phyloP scores from a whole-genome alignment of 2,113 vertebrate species.

The Callospermophilus lateralis region DNA sequence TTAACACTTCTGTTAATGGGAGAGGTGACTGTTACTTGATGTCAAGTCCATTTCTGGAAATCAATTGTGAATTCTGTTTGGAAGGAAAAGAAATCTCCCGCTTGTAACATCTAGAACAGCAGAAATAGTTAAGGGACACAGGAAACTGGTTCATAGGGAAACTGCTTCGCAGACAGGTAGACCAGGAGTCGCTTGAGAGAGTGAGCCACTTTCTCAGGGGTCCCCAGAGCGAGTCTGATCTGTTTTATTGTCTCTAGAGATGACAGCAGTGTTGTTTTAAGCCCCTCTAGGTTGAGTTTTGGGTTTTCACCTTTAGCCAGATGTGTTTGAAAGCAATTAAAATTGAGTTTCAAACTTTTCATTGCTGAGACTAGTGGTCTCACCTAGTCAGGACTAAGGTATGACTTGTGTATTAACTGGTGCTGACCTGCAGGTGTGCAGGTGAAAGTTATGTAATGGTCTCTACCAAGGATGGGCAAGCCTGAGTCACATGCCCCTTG shows the following conservation, averaged over 20 bases:
- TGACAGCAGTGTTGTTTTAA: background rate
- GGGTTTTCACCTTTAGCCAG: background rate
- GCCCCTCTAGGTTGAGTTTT: background rate
- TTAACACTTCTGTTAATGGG: background rate
- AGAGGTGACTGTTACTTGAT: background rate
- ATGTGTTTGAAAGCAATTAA: background rate
- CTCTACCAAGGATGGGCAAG: background rate
- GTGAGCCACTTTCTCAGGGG: background rate
- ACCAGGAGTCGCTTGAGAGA: background rate
- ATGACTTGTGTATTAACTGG: background rate
- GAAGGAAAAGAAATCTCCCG: background rate
- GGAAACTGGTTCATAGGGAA: background rate
- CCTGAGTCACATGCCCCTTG: background rate
- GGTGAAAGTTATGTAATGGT: background rate
- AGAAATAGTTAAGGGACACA: background rate
- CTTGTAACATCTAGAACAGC: background rate
- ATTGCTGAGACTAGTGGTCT: background rate
- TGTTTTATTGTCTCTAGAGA: background rate
- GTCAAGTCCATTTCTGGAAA: background rate
- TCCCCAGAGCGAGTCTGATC: background rate
- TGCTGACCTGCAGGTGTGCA: background rate
- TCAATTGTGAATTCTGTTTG: background rate
- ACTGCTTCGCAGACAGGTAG: background rate
- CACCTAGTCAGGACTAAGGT: background rate
- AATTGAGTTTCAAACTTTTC: background rate